Base-by-base conservation (phyloP, 2,888 invertebrate genomes). In the Nineta flava region DNA sequence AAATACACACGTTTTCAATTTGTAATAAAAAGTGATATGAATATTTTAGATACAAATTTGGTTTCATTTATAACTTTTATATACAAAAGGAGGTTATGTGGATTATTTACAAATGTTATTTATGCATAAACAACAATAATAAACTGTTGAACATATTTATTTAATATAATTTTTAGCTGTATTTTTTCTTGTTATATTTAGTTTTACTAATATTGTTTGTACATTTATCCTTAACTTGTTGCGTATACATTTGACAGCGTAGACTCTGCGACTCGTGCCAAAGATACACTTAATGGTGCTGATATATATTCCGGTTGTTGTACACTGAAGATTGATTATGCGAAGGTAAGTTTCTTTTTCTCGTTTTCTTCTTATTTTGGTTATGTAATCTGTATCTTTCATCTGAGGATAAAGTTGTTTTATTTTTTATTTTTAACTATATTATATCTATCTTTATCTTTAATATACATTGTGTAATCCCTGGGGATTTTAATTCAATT, bases 241-340 rank as follows among this genome's bases (percentile, higher is more conserved):
- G 54, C 60, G 70, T 70, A 16, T 31, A 87, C 79, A 74, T 97
- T 96, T 72, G 96, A 96, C 69, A 85, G 80, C 62, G 76, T 92
- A 59, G 96, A 97, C 62, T 83, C 91, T 10, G 97, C 97, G 52
- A 84, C 91, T 58, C 73, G 92, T 64, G 96, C 95, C 54, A 94
- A 96, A 66, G 91, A 94, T 59, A 82, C 87, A 54, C 79, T 99
- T 58, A 92, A 96, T 72, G 97, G 97, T 57, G 96, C 96, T 55
- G 97, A 99, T 72, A 96, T 99, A 64, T 99, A 99, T 74, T 94
- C 95, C 46, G 97, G 97, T 55, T 99, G 97, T 74, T 99, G 97
- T 72, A 97, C 97, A 55, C 76, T 99, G 62, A 95, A 96, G 78
- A 95, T 97, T 66, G 97, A 99, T 74, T 99, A 83, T 68, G 97